Conservation (phyloP, 2,113 vertebrate species). For the Labeo catla region DNA sequence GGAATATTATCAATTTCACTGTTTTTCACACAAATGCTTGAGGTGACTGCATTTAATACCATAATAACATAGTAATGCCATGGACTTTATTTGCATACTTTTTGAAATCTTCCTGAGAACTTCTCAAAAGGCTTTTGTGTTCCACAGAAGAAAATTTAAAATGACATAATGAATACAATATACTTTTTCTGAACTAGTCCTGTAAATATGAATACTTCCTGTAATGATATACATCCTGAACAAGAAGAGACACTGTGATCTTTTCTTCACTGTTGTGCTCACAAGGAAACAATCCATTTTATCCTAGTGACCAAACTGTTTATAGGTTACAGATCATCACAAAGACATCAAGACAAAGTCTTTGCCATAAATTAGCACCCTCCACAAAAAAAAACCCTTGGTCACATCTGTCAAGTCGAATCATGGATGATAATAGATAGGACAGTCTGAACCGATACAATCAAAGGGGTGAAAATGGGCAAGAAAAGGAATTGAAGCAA, state of each 20-base stretch:
- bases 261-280: not conserved
- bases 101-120: not conserved
- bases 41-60: no score
- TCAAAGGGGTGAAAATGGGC: not conserved
- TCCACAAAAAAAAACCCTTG: no score
- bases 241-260: not conserved
- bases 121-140: not conserved
- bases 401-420: not conserved
- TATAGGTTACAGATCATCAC: not conserved
- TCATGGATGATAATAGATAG: not conserved
- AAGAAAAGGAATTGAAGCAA: not conserved
- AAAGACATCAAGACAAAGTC: not conserved
- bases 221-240: not conserved
- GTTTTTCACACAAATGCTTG: no score
- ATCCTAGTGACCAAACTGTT: not conserved
- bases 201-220: not conserved
- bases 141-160: not conserved
- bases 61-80: no score
- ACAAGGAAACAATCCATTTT: not conserved
- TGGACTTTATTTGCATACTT: not conserved
- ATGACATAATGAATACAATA: not conserved
- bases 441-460: not conserved
- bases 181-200: not conserved
- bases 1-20: no score
- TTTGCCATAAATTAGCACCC: not conserved